Evolutionary conservation across 1,140 invertebrate species (phyloP), one percentile per base, ranked within the genome.

Genomic region (Littorina saxatilis): DNA sequence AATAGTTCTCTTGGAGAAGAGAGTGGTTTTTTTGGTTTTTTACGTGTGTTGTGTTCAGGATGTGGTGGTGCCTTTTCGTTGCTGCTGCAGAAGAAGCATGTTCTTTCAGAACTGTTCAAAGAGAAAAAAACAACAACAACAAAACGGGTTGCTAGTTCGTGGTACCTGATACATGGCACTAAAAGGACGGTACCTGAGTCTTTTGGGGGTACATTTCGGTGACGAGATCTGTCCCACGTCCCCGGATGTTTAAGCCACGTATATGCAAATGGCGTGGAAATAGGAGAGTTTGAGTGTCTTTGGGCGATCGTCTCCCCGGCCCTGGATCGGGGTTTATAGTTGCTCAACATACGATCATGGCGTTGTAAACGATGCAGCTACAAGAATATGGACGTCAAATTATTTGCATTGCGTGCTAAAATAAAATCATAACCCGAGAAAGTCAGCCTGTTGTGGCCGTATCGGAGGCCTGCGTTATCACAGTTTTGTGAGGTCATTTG

Each of bases 271-370:
- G 68, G 35, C 20, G 68, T 23, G 7, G 40, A 27, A 35, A 37
- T 72, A 39, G 3, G 37, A 72, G 68, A 72, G 68, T 17, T 23
- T 72, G 35, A 40, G 35, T 2, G 35, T 27, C 35, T 40, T 72
- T 72, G 15, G 40, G n/a, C 17, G 32, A 43, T 72, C 17, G 7
- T 72, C 2, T 35, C n/a, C 68, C 32, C 13, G 35, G 20, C 32
- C 20, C 7, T 13, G 37, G 68, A 37, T 72, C n/a, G 58, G 5
- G 20, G 63, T 68, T 72, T 37, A 72, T 72, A 27, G 63, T 43
- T 40, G 68, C 68, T 72, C 37, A 72, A 27, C 68, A 37, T 72
- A 72, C 40, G 68, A 73, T 50, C 13, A 37, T 37, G 70, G 29
- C 11, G 70, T 23, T 39, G 70, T 73, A 50, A 73, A 73, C 7